Conservation (phyloP, 1,140 invertebrate species). For the Lethocerus indicus region DNA sequence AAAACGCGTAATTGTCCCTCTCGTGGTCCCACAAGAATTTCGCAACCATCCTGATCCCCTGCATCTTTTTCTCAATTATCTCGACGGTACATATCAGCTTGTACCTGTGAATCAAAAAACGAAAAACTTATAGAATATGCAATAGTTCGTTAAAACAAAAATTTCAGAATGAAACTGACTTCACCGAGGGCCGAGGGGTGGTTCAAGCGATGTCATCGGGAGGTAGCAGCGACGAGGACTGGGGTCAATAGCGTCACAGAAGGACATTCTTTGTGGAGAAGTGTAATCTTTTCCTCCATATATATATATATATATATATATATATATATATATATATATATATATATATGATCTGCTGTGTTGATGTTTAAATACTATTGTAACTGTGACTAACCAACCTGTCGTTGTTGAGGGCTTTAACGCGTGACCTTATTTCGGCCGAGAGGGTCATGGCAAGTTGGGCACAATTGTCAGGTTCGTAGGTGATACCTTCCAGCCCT, state of each 20-base stretch:
- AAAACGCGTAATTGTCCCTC: constrained; percentile 6
- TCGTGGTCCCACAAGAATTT: constrained; percentile 10
- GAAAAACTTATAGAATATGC: not conserved
- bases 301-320: not conserved
- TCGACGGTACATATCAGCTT: constrained; percentile 9
- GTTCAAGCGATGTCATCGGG: not conserved
- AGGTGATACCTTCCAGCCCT: constrained; percentile 7
- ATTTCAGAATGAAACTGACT: not conserved
- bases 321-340: not conserved
- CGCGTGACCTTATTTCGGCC: constrained; percentile 2
- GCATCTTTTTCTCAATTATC: constrained; percentile 11
- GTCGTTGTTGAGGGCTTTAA: constrained; percentile 8
- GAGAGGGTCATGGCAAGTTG: constrained; percentile 4
- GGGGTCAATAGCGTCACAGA: not conserved
- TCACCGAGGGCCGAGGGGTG: not conserved
- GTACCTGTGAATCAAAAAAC: constrained; percentile 3
- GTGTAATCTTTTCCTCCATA: not conserved
- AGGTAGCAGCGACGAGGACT: not conserved
- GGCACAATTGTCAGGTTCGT: constrained; percentile 5
- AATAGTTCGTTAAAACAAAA: not conserved
- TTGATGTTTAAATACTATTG: too few relatives aligned
- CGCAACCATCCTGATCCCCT: constrained; percentile 1
- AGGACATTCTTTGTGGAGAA: not conserved
- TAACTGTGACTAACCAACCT: too few relatives aligned
- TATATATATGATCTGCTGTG: not conserved